phyloP scores from a whole-genome alignment of 2,113 vertebrate genomes.

The Phycodurus eques region DNA sequence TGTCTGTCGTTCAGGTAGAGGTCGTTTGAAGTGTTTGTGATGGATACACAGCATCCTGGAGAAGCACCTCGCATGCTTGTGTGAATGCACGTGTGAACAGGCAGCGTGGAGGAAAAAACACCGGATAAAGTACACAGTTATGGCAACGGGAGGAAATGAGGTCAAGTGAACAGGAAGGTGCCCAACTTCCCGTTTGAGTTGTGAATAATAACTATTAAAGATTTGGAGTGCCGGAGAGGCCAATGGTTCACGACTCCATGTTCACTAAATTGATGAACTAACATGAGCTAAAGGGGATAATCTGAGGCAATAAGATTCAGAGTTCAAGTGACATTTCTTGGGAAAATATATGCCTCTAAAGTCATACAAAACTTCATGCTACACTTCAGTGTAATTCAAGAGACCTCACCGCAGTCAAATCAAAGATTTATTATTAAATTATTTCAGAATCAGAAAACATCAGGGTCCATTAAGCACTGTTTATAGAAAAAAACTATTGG shows the following conservation, averaged over 20 bases:
- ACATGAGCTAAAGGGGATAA: background rate
- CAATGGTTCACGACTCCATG: constrained; percentile 50
- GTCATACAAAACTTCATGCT: background rate
- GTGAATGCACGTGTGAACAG: constrained; percentile 68
- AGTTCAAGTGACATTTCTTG: background rate
- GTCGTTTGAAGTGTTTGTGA: constrained; percentile 53
- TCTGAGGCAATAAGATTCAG: background rate
- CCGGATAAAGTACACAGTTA: constrained; percentile 67
- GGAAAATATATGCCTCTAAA: background rate
- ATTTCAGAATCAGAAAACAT: too few relatives aligned
- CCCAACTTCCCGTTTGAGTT: constrained; percentile 64
- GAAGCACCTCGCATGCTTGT: constrained; percentile 40
- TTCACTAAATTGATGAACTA: constrained; percentile 11
- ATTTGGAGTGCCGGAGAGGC: constrained; percentile 41
- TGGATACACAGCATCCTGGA: constrained; percentile 44
- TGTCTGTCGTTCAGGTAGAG: constrained; percentile 46
- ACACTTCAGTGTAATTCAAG: background rate
- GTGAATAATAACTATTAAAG: constrained; percentile 69
- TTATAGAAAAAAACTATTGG: too few relatives aligned
- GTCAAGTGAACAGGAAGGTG: constrained; percentile 74
- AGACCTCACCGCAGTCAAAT: too few relatives aligned
- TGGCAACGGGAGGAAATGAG: constrained; percentile 69
- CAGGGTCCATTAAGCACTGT: too few relatives aligned
- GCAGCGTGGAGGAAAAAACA: constrained; percentile 66
- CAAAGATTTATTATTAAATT: too few relatives aligned